Base-by-base conservation (phyloP, 2,113 vertebrate genomes). In the Sebastes schlegelii region DNA sequence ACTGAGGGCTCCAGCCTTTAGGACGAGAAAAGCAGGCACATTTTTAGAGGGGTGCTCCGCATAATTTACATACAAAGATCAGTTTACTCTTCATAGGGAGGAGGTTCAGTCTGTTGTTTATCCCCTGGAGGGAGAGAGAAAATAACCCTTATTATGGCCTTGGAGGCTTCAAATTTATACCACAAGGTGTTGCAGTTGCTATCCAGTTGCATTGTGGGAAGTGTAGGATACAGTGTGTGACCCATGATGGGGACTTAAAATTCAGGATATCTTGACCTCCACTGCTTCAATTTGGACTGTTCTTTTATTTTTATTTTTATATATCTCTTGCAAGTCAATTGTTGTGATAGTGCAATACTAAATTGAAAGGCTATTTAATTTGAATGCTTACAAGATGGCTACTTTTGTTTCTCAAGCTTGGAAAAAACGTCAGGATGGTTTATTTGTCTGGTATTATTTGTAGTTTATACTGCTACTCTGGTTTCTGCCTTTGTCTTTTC, bases 161-260 rank as follows among this genome's bases (percentile, higher is more conserved):
- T 48, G 9, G 5, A 40, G 21, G 19, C 17, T 4, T 49, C 23
- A 49, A 10, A 40, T 65, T 40, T 1, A 79, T 11, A 49, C n/a
- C 21, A 60, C 43, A 23, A 64, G 62, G 62, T 34, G 58, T 34
- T 34, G 23, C 12, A 23, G 58, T 34, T 61, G 48, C 48, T 13
- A 34, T 43, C 61, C 34, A 63, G 62, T 64, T 64, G 42, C 51
- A 58, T 51, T 60, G 11, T 75, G 64, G 72, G 70, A 67, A 19
- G 40, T 23, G 49, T 63, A 51, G 42, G 49, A 45, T 26, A 6
- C 1, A 40, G n/a, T 19, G 42, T 26, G 19, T 26, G 13, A 54
- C 4, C 8, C 12, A 34, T 57, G 21, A 76, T 55, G 8, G 62
- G 5, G 2, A 52, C 34, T 34, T 34, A 5, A 65, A 65, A 49